These are phyloP conservation scores for Anadara kagoshimensis DNA, from an alignment of 1,140 invertebrate genomes.

Conservation along the genomic window DNA sequence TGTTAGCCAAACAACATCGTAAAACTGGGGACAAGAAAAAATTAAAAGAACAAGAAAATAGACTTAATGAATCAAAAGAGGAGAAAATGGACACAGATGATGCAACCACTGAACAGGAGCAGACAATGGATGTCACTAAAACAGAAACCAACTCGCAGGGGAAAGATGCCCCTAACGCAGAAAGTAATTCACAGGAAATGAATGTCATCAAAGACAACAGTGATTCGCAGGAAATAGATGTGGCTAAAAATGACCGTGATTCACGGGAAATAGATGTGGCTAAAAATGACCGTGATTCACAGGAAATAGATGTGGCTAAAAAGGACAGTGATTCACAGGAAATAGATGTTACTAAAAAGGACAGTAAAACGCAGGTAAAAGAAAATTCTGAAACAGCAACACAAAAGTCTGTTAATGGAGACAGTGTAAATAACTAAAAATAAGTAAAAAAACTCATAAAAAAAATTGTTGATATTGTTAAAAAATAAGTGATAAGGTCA, in stretches of 20 bases:
- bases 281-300: not conserved
- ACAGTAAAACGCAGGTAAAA: not conserved
- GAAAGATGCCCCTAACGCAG: not conserved
- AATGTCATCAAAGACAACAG: not conserved
- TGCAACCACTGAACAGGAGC: not conserved
- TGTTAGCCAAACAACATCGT: not conserved
- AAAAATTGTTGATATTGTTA: too few relatives aligned
- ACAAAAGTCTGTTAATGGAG: too few relatives aligned
- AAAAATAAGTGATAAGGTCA: too few relatives aligned
- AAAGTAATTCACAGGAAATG: not conserved
- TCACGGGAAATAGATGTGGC: not conserved
- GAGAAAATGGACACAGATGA: constrained; percentile 9
- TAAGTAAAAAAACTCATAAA: too few relatives aligned
- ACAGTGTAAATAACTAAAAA: too few relatives aligned
- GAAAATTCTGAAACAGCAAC: too few relatives aligned
- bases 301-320: not conserved
- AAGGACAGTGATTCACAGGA: not conserved
- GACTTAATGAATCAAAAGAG: not conserved
- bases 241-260: too few relatives aligned
- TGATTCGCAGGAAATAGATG: too few relatives aligned
- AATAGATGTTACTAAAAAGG: not conserved
- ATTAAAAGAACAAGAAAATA: not conserved
- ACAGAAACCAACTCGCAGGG: not conserved
- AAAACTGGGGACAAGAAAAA: not conserved
- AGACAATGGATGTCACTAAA: not conserved